Base-by-base conservation (phyloP, 2,797 vertebrate genomes). In the Dicrostonyx torquatus region DNA sequence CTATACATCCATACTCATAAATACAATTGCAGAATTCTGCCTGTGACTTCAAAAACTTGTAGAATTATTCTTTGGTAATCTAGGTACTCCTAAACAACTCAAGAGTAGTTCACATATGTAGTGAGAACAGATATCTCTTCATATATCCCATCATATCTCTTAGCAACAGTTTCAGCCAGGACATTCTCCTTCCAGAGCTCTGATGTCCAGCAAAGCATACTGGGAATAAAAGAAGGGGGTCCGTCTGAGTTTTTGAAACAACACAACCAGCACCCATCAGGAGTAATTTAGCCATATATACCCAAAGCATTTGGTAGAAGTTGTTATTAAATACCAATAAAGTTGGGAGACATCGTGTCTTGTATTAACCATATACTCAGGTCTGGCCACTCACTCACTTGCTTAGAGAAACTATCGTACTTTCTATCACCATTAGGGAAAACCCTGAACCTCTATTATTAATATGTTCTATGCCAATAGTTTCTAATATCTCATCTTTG, bases 401-500 rank as follows among this genome's bases (percentile, higher is more conserved):
- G 50, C 9, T 22, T 37, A 90, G 58, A 66, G 37, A 79, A 45
- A 13, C 43, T 79, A 48, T 76, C 13, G 31, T 5, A 72, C 3
- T 62, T n/a, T 93, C 26, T 37, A 0, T 15, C 8, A 15, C 4
- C 2, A 2, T 73, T 48, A 0, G 1, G 4, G 12, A 20, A 66
- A 93, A 76, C 22, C 26, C 29, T 37, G 43, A 40, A 62, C 4
- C 13, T 50, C 26, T n/a, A 0, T 8, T n/a, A 48, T 37, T 22
- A 64, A 17, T 3, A 55, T 3, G 0, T 1, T n/a, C 90, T 88
- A 66, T 50, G 34, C 12, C 20, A 53, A 0, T 68, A 77, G 48
- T 95, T 90, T 73, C 62, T 92, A 20, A 96, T 93, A 92, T 86
- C 4, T 22, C 53, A 68, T 90, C 7, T 8, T 68, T 72, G 11